These are phyloP conservation scores for Pogonomyrmex barbatus DNA, from an alignment of 1,140 invertebrate species.

Conservation along the genomic window DNA sequence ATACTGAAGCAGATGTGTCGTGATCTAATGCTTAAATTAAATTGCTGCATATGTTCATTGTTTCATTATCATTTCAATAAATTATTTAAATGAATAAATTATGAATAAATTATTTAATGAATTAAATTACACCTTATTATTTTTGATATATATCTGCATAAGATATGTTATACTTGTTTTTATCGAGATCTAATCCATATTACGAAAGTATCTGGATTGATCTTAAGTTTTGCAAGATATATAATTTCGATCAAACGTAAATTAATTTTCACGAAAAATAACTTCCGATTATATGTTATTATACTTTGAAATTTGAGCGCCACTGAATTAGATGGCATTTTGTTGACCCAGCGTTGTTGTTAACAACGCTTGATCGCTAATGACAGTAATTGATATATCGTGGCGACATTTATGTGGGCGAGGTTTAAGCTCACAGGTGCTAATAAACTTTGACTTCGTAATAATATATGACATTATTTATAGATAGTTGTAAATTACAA, in stretches of 20 bases:
- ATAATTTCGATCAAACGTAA: neutral
- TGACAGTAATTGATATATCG: slow-evolving; percentile 49
- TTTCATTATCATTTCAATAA: neutral
- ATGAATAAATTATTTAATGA: neutral
- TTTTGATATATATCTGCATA: neutral
- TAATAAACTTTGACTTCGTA: slow-evolving; percentile 31
- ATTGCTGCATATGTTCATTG: neutral
- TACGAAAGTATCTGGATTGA: neutral
- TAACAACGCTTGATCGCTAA: slow-evolving; percentile 30
- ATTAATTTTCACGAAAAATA: slow-evolving; percentile 31
- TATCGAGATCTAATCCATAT: neutral
- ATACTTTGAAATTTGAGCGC: neutral
- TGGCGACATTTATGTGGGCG: slow-evolving; percentile 1
- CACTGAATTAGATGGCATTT: slow-evolving; percentile 34
- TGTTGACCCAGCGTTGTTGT: slow-evolving; percentile 9
- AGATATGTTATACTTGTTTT: neutral
- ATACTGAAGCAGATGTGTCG: neutral
- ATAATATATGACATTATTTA: slow-evolving; percentile 50
- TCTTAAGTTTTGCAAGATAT: neutral
- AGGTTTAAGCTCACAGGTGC: slow-evolving; percentile 8
- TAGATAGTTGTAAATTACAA: neutral
- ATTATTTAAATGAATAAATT: neutral
- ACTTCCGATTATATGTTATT: slow-evolving; percentile 9
- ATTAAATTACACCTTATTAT: neutral
- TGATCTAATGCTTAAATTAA: neutral